These are phyloP conservation scores for Drosophila arizonae DNA, from an alignment of 1,140 invertebrate species.

Conservation along the genomic window DNA sequence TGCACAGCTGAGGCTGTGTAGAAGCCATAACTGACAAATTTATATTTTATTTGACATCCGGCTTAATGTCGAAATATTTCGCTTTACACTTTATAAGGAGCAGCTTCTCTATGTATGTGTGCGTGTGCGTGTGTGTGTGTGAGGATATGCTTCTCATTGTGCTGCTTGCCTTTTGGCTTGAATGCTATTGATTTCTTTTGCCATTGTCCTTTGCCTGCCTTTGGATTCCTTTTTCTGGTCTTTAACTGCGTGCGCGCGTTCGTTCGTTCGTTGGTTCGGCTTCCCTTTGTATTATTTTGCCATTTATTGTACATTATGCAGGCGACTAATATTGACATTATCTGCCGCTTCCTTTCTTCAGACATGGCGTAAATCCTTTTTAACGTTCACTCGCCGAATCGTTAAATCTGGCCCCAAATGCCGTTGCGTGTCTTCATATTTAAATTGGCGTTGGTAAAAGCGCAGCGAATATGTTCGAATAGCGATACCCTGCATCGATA, in stretches of 20 bases:
- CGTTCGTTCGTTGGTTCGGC: no score
- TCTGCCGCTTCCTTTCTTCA: slow-evolving; percentile 54
- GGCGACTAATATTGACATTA: slow-evolving; percentile 82
- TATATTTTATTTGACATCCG: slow-evolving; percentile 81
- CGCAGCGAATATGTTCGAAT: neutral
- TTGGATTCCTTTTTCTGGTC: slow-evolving; percentile 40
- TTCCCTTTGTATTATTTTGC: slow-evolving; percentile 78
- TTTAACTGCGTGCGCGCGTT: slow-evolving; percentile 20
- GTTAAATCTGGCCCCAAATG: slow-evolving; percentile 24
- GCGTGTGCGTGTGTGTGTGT: slow-evolving; percentile 14
- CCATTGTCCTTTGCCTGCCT: slow-evolving; percentile 47
- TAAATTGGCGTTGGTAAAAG: neutral
- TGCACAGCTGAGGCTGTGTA: slow-evolving; percentile 18
- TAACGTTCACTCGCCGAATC: slow-evolving; percentile 34
- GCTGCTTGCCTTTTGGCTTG: slow-evolving; percentile 50
- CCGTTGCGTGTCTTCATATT: slow-evolving; percentile 2
- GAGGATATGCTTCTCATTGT: slow-evolving; percentile 49
- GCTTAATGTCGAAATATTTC: slow-evolving; percentile 67
- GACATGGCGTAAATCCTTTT: slow-evolving; percentile 66
- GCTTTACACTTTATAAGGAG: slow-evolving; percentile 45
- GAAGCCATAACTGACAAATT: slow-evolving; percentile 81
- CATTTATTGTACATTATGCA: slow-evolving; percentile 82
- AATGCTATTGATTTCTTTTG: slow-evolving; percentile 73
- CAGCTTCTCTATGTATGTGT: slow-evolving; percentile 15
- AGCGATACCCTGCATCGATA: neutral